Conservation (phyloP, 2,888 invertebrate species). For the Chloroclysta siterata region DNA sequence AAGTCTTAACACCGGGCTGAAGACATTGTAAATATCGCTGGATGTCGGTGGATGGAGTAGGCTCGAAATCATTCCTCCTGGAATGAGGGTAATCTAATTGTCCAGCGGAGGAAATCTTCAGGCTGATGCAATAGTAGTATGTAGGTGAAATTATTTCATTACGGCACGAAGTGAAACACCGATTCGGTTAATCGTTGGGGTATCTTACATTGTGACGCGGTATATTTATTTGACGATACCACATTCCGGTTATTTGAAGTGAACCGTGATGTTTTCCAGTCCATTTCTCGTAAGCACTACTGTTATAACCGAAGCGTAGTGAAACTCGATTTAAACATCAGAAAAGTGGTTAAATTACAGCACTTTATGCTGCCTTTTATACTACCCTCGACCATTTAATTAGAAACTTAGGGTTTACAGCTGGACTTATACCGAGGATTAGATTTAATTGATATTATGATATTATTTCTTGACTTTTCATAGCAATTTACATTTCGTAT, state of each 20-base stretch:
- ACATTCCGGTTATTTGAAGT: constrained; percentile 78
- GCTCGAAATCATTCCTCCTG: no score
- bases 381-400: constrained; percentile 81
- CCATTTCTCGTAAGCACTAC: constrained; percentile 78
- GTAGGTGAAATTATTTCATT: no score
- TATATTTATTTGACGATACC: constrained; percentile 41
- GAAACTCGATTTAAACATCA: constrained; percentile 82
- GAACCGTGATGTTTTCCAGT: constrained; percentile 79
- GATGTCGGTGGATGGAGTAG: no score
- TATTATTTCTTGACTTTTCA: constrained; percentile 35
- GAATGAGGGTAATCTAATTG: no score
- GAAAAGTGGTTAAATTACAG: constrained; percentile 82
- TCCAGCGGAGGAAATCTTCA: no score
- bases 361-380: constrained; percentile 82
- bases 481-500: constrained; percentile 15
- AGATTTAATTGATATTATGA: constrained; percentile 50
- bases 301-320: constrained; percentile 82
- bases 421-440: constrained; percentile 69
- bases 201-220: constrained; percentile 10
- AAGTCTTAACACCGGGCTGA: no score
- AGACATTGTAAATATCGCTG: no score
- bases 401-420: constrained; percentile 78
- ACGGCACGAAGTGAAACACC: not conserved
- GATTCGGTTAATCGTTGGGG: constrained; percentile 1
- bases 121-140: no score